Base-by-base conservation (phyloP, 2,113 vertebrate genomes). In the Ceuthmochares aereus region DNA sequence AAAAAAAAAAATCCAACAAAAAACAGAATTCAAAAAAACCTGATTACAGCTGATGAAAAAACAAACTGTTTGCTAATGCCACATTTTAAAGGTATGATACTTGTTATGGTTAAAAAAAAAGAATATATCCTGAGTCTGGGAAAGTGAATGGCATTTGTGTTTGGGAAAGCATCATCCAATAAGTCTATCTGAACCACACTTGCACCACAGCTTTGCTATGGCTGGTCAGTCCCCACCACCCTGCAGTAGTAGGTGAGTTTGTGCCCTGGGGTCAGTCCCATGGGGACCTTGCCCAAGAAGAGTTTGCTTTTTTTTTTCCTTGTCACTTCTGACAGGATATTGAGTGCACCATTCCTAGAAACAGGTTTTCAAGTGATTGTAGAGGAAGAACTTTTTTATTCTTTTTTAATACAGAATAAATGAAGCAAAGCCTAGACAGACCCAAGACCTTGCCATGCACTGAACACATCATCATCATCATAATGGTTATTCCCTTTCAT, bases 1-100 rank as follows among this genome's bases (percentile, higher is more conserved):
- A 98, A 98, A 97, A 97, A 97, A 97, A 97, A 97, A 97, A 87
- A 2, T 88, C 95, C 96, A 98, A 97, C 97, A 97, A 97, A 98
- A 94, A 91, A 76, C 92, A 96, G 97, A 96, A 97, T 97, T 96
- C 82, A 97, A 96, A 86, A 98, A 69, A 8, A 86, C 47, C 47
- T 86, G 55, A 98, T 98, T 98, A 97, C 92, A 96, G 93, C 95
- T 96, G 96, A 97, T 11, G 29, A 97, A 97, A 97, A 97, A 96
- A 37, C 7, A 95, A 97, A 94, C 94, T 89, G 60, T 95, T 96
- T 94, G 83, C 36, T 63, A 90, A 93, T 70, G 79, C 51, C 66
- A 55, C 14, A 26, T 43, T 96, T 97, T 95, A 95, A 96, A 97
- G 91, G 68, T 93, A 47, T 60, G 89, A 82, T 51, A 15, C 66